These are phyloP conservation scores for Centropus bengalensis DNA, from an alignment of 2,113 vertebrate genomes.

Conservation along the genomic window DNA sequence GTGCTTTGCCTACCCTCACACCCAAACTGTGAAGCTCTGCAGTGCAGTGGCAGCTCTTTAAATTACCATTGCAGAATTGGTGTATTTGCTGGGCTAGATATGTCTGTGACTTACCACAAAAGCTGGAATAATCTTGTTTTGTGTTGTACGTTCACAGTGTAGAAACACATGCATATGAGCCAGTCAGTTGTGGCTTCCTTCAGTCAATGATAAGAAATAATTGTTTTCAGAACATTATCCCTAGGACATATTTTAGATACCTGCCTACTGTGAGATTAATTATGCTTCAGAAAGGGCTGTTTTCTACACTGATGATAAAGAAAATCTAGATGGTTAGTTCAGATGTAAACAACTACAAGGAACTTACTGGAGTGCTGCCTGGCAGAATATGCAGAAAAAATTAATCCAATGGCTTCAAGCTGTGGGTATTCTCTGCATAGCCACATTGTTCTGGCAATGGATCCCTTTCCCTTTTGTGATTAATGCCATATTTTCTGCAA, in stretches of 20 bases:
- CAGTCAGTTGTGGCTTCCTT: not conserved
- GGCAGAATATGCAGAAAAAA: not conserved
- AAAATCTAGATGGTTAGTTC: not conserved
- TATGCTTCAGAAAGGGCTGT: not conserved
- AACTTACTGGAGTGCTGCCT: not conserved
- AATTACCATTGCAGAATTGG: not conserved
- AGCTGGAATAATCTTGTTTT: not conserved
- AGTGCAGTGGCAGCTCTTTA: not conserved
- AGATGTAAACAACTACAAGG: not conserved
- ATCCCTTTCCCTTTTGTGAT: not conserved
- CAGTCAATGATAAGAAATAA: not conserved
- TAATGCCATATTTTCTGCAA: constrained; percentile 22
- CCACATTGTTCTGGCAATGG: not conserved
- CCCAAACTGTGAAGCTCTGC: not conserved
- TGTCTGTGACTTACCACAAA: not conserved
- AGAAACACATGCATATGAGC: not conserved
- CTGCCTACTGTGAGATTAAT: not conserved
- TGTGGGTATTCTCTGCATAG: not conserved
- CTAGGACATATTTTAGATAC: not conserved
- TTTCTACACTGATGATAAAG: not conserved
- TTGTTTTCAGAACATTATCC: not conserved
- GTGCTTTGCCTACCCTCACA: not conserved
- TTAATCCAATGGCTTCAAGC: not conserved
- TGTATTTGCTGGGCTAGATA: not conserved
- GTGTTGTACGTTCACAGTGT: not conserved